Evolutionary conservation across 2,888 invertebrate genomes (phyloP).

Genomic region (Timandra comae): DNA sequence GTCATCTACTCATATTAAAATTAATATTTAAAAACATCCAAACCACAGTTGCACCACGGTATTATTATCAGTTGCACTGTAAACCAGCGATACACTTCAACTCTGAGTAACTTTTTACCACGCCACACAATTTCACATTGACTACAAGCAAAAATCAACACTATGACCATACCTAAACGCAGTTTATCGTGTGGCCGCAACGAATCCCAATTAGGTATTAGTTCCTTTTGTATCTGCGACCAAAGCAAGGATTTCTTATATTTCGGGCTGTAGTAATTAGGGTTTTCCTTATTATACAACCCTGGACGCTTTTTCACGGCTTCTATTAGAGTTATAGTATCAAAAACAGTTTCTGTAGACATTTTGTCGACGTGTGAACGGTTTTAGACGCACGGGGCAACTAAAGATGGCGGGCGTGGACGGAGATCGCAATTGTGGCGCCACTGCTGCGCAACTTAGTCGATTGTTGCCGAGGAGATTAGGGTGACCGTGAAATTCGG

Average conservation of each 20-base stretch:
- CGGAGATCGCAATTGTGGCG: slow-evolving; percentile 25
- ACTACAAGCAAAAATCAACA: background rate
- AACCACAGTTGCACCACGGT: too few relatives aligned
- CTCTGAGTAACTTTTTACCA: too few relatives aligned
- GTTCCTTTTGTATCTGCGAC: slow-evolving; percentile 40
- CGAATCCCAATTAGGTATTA: slow-evolving; percentile 35
- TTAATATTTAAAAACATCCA: too few relatives aligned
- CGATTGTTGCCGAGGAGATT: slow-evolving; percentile 21
- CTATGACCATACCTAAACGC: slow-evolving; percentile 22
- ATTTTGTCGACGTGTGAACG: slow-evolving; percentile 30
- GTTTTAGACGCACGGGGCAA: slow-evolving; percentile 30
- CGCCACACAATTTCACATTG: too few relatives aligned
- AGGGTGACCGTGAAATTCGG: slow-evolving; percentile 19
- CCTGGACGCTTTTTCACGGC: slow-evolving; percentile 38
- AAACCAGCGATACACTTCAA: too few relatives aligned
- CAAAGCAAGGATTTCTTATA: slow-evolving; percentile 39
- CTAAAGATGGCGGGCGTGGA: slow-evolving; percentile 36
- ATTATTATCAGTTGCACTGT: too few relatives aligned
- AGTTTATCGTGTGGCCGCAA: slow-evolving; percentile 35
- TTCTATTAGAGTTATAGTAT: slow-evolving; percentile 19
- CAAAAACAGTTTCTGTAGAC: slow-evolving; percentile 1
- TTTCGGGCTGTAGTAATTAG: slow-evolving; percentile 34
- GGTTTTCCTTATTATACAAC: slow-evolving; percentile 38
- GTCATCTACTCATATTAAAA: too few relatives aligned
- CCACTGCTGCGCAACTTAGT: slow-evolving; percentile 35